These are phyloP conservation scores for Acanthurus leucopareius DNA, from an alignment of 2,797 vertebrate genomes.

Conservation along the genomic window DNA sequence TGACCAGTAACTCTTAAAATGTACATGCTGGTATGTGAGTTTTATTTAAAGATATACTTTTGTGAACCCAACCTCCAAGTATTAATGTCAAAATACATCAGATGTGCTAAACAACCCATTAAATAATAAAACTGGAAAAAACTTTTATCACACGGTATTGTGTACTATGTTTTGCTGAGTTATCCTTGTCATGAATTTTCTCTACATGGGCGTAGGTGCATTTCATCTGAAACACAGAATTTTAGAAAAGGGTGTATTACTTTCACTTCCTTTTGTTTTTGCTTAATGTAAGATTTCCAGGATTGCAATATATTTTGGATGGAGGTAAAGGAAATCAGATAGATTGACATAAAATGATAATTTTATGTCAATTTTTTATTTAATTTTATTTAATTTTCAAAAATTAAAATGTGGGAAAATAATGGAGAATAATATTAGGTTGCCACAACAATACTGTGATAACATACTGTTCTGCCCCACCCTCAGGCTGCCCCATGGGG, in stretches of 20 bases:
- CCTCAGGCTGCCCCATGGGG: too few species aligned
- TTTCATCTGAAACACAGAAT: neutral
- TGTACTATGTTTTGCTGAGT: neutral
- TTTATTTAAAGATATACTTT: neutral
- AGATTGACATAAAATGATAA: too few species aligned
- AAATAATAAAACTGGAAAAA: too few species aligned
- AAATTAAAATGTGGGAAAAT: too few species aligned
- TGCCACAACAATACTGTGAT: too few species aligned
- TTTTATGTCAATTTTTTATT: too few species aligned
- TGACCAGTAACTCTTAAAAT: neutral
- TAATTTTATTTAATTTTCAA: too few species aligned
- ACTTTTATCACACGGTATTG: too few species aligned
- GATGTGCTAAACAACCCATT: too few species aligned
- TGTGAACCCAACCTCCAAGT: too few species aligned
- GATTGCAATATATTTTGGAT: neutral
- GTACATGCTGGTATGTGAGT: neutral
- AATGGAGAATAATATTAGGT: neutral
- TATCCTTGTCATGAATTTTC: neutral
- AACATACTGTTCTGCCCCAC: too few species aligned
- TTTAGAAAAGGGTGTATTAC: neutral
- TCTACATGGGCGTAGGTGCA: neutral
- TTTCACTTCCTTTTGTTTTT: conserved; percentile 38
- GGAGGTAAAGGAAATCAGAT: neutral
- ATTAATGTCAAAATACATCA: too few species aligned
- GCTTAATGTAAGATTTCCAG: neutral